These are phyloP conservation scores for Lasioglossum leucozonium DNA, from an alignment of 2,888 invertebrate species.

Conservation along the genomic window DNA sequence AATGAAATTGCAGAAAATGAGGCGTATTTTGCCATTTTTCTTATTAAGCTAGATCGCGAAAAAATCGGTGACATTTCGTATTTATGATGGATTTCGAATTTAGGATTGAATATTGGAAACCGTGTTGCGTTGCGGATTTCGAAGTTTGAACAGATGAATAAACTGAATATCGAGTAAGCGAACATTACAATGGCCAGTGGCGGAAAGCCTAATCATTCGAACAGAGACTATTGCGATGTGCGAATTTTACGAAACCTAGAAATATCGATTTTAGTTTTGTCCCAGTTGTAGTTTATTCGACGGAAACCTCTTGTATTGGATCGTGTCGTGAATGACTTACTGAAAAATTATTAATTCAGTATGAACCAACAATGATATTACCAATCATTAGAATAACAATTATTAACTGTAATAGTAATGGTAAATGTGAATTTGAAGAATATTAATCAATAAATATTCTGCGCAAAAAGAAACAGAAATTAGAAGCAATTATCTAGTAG, in stretches of 20 bases:
- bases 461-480: background rate
- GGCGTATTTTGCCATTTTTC: background rate
- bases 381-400: background rate
- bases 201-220: background rate
- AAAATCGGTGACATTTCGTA: background rate
- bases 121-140: background rate
- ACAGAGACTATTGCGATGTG: background rate
- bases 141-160: background rate
- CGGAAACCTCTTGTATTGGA: background rate
- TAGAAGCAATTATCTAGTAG: background rate
- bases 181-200: background rate
- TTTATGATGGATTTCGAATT: too few relatives aligned
- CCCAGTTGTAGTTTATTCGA: background rate
- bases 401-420: background rate
- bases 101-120: background rate
- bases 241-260: background rate
- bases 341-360: background rate
- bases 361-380: background rate
- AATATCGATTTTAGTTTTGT: background rate
- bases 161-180: background rate
- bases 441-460: background rate
- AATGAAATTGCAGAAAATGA: background rate
- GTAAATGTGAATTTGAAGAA: background rate
- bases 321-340: background rate
- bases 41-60: background rate